These are phyloP conservation scores for Drosophila mauritiana DNA, from an alignment of 1,140 invertebrate genomes.

Conservation along the genomic window DNA sequence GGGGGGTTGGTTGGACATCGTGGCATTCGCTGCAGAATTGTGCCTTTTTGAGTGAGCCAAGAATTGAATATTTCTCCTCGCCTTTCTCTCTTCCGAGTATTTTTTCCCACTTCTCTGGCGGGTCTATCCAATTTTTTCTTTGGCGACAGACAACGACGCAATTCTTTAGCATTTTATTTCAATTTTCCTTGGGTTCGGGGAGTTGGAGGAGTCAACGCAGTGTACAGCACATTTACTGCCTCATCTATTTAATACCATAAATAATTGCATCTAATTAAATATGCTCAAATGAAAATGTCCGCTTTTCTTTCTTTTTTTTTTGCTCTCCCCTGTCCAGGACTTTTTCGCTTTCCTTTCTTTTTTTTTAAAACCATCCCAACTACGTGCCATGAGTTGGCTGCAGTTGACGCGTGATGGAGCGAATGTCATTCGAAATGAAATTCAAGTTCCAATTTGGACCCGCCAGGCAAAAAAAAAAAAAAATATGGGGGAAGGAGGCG, in stretches of 20 bases:
- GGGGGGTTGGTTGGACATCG: conserved; percentile 36
- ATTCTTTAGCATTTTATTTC: conserved; percentile 85
- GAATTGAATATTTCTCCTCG: conserved; percentile 72
- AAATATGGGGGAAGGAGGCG: neutral
- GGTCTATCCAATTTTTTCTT: conserved; percentile 34
- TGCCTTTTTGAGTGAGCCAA: conserved; percentile 68
- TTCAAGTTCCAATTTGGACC: conserved; percentile 83
- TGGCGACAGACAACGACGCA: conserved; percentile 65
- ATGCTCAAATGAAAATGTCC: conserved; percentile 85
- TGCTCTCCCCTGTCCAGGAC: conserved; percentile 6
- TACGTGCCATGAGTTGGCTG: conserved; percentile 75
- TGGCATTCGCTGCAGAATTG: conserved; percentile 66
- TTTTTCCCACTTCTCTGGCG: conserved; percentile 36
- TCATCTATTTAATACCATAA: conserved; percentile 85
- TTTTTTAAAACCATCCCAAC: conserved; percentile 32
- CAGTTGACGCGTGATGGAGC: conserved; percentile 84
- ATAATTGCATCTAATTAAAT: conserved; percentile 85
- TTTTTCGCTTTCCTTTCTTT: conserved; percentile 23
- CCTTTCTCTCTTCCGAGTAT: conserved; percentile 12
- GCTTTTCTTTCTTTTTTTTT: conserved; percentile 60
- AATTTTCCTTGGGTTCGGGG: conserved; percentile 64
- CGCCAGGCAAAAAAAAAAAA: conserved; percentile 8
- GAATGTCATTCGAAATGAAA: conserved; percentile 85
- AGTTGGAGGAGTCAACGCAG: conserved; percentile 21
- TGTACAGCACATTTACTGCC: conserved; percentile 84